A percentile compares a stretch with the other conserved stretches of the same genome.
Conservation (phyloP, 1,140 invertebrate genomes). For the Goniozus legneri region DNA sequence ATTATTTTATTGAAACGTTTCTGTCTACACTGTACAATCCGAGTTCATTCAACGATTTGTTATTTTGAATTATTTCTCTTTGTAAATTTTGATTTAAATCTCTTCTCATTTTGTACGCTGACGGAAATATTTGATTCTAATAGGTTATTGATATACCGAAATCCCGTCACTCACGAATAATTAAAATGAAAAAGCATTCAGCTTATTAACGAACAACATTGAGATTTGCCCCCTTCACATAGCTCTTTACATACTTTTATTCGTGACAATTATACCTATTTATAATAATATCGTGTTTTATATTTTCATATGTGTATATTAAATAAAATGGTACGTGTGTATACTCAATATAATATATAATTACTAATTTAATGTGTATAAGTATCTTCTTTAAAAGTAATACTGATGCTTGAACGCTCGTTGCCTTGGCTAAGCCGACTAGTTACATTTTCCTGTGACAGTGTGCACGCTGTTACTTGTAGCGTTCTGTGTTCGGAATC, state of each 20-base stretch:
- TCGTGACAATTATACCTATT: constrained; percentile 20
- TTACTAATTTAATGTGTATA: constrained; percentile 46
- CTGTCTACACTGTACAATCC: no score
- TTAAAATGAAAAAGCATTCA: constrained; percentile 12
- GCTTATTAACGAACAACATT: constrained; percentile 24
- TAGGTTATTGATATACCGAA: no score
- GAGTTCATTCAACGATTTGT: no score
- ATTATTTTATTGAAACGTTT: no score
- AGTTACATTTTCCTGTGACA: no score
- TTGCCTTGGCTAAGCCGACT: constrained; percentile 32
- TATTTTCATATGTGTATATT: constrained; percentile 35
- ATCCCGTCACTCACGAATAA: constrained; percentile 16
- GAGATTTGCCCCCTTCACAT: constrained; percentile 19
- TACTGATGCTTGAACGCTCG: constrained; percentile 45
- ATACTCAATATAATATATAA: constrained; percentile 42
- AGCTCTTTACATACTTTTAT: constrained; percentile 12
- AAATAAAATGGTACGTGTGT: constrained; percentile 39
- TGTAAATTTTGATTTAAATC: no score
- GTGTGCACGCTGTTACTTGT: no score
- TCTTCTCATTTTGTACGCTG: no score
- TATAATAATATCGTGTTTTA: constrained; percentile 32
- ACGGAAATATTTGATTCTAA: no score
- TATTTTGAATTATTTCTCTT: no score
- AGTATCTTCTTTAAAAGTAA: constrained; percentile 44
- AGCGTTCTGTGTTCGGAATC: no score